Conservation (phyloP, 2,888 invertebrate species). For the Acheta domesticus region DNA sequence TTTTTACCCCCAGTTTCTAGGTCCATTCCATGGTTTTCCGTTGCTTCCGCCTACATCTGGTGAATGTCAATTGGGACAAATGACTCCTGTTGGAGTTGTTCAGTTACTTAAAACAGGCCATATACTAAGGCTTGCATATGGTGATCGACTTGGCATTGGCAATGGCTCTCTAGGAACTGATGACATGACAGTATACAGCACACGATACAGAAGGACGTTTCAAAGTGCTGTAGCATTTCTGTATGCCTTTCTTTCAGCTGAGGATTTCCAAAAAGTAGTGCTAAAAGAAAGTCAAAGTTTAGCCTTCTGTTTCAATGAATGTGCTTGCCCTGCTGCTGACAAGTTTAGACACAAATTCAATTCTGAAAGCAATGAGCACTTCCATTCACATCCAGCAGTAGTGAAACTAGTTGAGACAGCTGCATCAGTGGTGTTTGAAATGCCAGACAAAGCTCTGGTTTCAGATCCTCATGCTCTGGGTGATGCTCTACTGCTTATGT, state of each 20-base stretch:
- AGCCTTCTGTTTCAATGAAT: constrained; percentile 81
- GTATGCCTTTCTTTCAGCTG: constrained; percentile 66
- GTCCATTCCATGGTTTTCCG: constrained; percentile 82
- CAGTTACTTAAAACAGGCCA: constrained; percentile 79
- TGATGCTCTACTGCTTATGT: constrained; percentile 81
- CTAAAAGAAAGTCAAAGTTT: constrained; percentile 76
- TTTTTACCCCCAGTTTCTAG: constrained; percentile 63
- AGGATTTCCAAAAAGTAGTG: constrained; percentile 54
- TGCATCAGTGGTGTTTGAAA: constrained; percentile 63
- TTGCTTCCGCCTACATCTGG: constrained; percentile 63
- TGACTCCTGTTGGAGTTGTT: constrained; percentile 66
- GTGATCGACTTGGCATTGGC: constrained; percentile 49
- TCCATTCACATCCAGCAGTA: constrained; percentile 72
- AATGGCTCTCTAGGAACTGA: constrained; percentile 50
- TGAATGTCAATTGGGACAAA: constrained; percentile 77
- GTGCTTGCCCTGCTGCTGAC: constrained; percentile 72
- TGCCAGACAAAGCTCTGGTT: constrained; percentile 57
- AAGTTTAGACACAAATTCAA: constrained; percentile 51
- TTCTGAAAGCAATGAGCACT: constrained; percentile 59
- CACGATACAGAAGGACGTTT: constrained; percentile 79
- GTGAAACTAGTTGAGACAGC: constrained; percentile 64
- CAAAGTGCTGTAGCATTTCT: constrained; percentile 83
- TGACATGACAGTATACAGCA: constrained; percentile 70
- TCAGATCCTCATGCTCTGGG: constrained; percentile 68
- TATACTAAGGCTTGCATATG: constrained; percentile 59